A percentile compares a stretch with the other conserved stretches of the same genome.
Evolutionary conservation across 1,140 invertebrate genomes (phyloP).

Genomic region (Eufriesea mexicana): DNA sequence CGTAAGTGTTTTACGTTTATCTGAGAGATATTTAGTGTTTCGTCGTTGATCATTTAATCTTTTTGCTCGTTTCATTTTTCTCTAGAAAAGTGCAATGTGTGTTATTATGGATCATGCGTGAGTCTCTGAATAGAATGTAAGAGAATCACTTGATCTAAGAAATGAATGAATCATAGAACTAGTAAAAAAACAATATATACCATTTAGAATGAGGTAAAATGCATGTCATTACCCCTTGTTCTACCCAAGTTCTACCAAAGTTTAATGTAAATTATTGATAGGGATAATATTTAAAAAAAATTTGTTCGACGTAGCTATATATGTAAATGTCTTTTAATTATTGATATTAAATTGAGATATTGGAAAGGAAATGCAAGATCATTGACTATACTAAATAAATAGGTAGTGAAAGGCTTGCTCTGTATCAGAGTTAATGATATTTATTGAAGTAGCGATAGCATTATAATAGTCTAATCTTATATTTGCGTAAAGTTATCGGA

Average conservation of each 20-base stretch:
- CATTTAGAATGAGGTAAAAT: constrained; percentile 13
- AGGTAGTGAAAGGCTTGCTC: constrained; percentile 59
- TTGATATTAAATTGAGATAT: constrained; percentile 31
- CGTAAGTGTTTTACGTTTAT: constrained; percentile 35
- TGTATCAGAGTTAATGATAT: constrained; percentile 77
- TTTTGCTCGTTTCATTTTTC: constrained; percentile 21
- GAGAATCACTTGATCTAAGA: constrained; percentile 16
- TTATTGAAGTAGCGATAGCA: constrained; percentile 62
- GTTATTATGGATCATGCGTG: constrained; percentile 26
- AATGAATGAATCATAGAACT: not conserved
- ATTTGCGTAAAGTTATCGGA: constrained; percentile 19
- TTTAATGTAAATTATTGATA: constrained; percentile 44
- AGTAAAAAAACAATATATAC: constrained; percentile 35
- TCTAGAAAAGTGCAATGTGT: constrained; percentile 22
- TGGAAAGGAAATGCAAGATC: not conserved
- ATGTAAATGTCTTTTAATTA: constrained; percentile 34
- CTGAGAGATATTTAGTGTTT: constrained; percentile 7
- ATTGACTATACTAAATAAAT: constrained; percentile 18
- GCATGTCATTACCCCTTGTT: not conserved
- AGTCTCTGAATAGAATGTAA: constrained; percentile 14
- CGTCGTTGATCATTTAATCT: constrained; percentile 1
- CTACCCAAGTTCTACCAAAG: constrained; percentile 43
- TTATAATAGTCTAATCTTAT: constrained; percentile 48
- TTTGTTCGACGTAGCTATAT: constrained; percentile 9
- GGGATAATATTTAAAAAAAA: constrained; percentile 20